These are phyloP conservation scores for Formica exsecta DNA, from an alignment of 1,140 invertebrate species.

Conservation along the genomic window DNA sequence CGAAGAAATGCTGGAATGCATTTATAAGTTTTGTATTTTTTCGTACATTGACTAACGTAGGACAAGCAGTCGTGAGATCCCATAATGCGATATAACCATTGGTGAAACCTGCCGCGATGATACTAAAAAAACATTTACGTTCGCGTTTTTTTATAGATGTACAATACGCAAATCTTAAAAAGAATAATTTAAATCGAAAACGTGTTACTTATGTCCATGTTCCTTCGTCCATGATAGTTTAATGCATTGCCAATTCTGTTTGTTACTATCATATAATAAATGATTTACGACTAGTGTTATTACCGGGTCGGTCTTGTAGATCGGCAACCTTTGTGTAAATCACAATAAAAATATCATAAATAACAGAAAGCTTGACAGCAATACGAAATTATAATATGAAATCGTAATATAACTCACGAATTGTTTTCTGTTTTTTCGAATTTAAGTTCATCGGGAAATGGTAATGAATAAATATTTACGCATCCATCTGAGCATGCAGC, in stretches of 20 bases:
- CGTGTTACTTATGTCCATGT: constrained; percentile 80
- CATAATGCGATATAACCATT: constrained; percentile 89
- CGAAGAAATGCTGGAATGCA: constrained; percentile 84
- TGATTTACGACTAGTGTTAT: constrained; percentile 81
- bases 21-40: constrained; percentile 82
- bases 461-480: constrained; percentile 89
- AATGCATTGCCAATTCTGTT: constrained; percentile 83
- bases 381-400: neutral
- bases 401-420: constrained; percentile 55
- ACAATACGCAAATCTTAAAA: neutral
- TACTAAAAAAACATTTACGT: constrained; percentile 72
- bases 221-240: constrained; percentile 85
- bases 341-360: constrained; percentile 22
- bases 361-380: neutral
- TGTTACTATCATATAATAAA: constrained; percentile 68
- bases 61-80: constrained; percentile 87
- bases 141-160: neutral
- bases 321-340: constrained; percentile 73
- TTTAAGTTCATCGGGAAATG: constrained; percentile 85
- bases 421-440: constrained; percentile 59
- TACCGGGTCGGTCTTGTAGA: constrained; percentile 83
- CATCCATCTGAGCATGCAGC: constrained; percentile 89
- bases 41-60: constrained; percentile 84
- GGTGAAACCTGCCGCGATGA: constrained; percentile 89
- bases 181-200: neutral